Base-by-base conservation (phyloP, 2,797 vertebrate species). In the Cyclopterus lumpus region DNA sequence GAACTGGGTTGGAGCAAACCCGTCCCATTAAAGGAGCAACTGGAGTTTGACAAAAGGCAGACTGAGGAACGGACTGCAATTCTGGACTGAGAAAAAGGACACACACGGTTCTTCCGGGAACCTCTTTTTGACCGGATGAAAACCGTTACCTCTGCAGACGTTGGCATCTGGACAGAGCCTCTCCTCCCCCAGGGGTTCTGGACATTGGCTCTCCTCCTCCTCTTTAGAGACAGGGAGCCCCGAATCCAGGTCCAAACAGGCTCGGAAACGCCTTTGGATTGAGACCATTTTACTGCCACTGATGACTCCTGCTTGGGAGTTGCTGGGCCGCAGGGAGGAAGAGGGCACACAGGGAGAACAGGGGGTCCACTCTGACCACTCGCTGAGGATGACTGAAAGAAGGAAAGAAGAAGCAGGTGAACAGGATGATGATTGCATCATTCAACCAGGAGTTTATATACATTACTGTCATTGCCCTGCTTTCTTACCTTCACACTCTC, bases 361-460 rank as follows among this genome's bases (percentile, higher is more conserved):
- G 44, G 93, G 88, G 0, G 95, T 96, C 97, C 97, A 97, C 66
- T 93, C 94, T 0, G 97, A 96, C 97, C 97, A 98, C 80, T 94
- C 94, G 1, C 96, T 97, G 79, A 97, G 91, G 44, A 95, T 92
- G 24, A 96, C 95, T 92, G 67, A 85, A 85, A 12, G 30, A 71
- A 0, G n/a, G 8, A 26, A 16, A 53, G 7, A 0, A 20, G 46
- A 68, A 6, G 20, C 22, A 63, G 18, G 1, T 48, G 11, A n/a
- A 30, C 8, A 12, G 3, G 8, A 40, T 42, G 16, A 59, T n/a
- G 20, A 32, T 32, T 32, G 22, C 8, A 14, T 24, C 34, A 12
- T 34, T 46, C 20, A 12, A 26, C 0, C 12, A n/a, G 14, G 6
- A 16, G 9, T 12, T 61, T 3, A n/a, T 73, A 20, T 22, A 51